These are phyloP conservation scores for Lepus townsendii DNA, from an alignment of 2,797 vertebrate species.

Conservation along the genomic window DNA sequence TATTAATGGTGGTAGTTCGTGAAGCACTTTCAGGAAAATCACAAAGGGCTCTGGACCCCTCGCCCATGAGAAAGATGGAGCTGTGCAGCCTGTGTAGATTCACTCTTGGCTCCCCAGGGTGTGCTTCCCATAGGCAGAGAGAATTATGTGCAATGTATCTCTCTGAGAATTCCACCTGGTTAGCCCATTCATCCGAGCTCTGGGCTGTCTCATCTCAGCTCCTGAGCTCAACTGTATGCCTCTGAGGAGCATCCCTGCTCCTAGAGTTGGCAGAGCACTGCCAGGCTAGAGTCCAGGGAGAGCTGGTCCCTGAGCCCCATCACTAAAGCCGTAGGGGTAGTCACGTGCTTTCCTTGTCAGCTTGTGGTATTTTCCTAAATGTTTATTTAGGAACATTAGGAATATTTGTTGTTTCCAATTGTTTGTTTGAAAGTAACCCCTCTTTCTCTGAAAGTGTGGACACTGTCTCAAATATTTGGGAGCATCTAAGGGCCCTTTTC, in stretches of 20 bases:
- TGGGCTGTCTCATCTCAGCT: background rate
- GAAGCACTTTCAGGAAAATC: slow-evolving; percentile 3
- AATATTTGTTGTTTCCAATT: background rate
- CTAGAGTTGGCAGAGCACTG: background rate
- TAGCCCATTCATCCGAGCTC: background rate
- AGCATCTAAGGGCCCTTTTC: background rate
- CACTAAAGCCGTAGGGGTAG: background rate
- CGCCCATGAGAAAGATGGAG: background rate
- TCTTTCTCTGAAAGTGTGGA: background rate
- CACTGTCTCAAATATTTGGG: background rate
- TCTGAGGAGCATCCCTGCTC: background rate
- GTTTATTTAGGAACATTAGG: background rate
- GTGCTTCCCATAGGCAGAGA: background rate
- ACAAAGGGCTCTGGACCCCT: background rate
- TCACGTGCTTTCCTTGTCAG: background rate
- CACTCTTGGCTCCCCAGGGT: background rate
- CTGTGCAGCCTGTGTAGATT: background rate
- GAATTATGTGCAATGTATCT: background rate
- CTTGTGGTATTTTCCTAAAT: background rate
- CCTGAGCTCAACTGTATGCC: background rate
- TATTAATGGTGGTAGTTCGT: background rate
- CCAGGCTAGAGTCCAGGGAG: background rate
- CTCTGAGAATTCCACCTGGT: background rate
- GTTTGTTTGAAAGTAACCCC: slow-evolving; percentile 25
- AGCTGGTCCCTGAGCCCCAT: background rate